A percentile compares a stretch with the other conserved stretches of the same genome.
Conservation (phyloP, 2,113 vertebrate species). For the Canis aureus region DNA sequence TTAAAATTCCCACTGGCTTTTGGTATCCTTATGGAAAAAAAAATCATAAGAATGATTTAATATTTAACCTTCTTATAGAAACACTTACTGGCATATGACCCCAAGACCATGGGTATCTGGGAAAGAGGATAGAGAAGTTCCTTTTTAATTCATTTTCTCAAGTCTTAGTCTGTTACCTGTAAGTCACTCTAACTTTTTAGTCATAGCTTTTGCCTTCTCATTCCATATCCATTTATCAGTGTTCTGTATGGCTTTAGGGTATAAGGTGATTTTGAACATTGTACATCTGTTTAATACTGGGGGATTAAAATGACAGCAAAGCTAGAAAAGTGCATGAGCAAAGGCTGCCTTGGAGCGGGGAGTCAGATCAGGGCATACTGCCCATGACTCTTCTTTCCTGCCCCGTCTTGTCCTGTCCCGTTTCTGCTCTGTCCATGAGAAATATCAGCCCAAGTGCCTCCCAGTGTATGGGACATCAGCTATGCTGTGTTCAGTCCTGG, state of each 20-base stretch:
- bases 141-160: conserved; percentile 3
- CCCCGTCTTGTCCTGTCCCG: background rate
- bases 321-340: background rate
- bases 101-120: background rate
- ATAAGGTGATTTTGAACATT: background rate
- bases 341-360: background rate
- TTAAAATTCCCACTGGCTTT: background rate
- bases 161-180: background rate
- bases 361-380: too few species aligned
- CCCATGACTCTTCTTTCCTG: background rate
- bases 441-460: background rate
- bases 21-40: background rate
- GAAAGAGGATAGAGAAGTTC: background rate
- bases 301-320: background rate
- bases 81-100: background rate
- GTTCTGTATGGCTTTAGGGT: background rate
- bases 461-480: accelerated
- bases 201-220: background rate
- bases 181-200: background rate
- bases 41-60: background rate
- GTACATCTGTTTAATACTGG: background rate
- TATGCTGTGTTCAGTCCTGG: background rate
- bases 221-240: background rate
- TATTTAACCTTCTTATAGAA: conserved; percentile 16
- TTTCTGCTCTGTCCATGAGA: background rate